phyloP scores from a whole-genome alignment of 2,113 vertebrate genomes.

The Fulica atra region DNA sequence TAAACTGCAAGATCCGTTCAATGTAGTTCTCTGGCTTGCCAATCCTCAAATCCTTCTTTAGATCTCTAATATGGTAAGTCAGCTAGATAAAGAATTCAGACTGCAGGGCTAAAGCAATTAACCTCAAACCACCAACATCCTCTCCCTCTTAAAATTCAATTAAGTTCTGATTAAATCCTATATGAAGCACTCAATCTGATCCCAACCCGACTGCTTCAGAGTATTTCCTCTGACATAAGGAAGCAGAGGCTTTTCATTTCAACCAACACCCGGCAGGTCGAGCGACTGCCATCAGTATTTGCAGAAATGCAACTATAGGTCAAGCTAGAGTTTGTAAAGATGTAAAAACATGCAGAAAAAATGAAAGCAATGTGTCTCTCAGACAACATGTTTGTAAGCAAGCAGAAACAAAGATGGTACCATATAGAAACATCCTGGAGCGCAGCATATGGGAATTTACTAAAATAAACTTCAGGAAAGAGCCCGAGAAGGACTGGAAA shows the following conservation, averaged over 20 bases:
- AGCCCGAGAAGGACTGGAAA: neutral
- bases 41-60: slow-evolving; percentile 6
- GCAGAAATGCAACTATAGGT: neutral
- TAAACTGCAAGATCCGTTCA: neutral
- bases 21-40: neutral
- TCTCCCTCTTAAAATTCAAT: slow-evolving; percentile 15
- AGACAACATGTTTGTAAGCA: neutral
- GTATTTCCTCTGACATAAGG: neutral
- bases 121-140: neutral
- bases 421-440: neutral
- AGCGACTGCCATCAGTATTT: neutral
- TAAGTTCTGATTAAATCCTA: slow-evolving; percentile 21
- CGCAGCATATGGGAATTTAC: neutral
- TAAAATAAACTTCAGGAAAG: neutral
- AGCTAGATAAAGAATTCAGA: slow-evolving; percentile 17
- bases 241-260: neutral
- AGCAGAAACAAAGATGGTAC: neutral
- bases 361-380: neutral
- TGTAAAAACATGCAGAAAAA: neutral
- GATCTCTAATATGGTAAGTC: neutral
- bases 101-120: slow-evolving; percentile 24
- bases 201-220: neutral
- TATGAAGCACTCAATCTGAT: neutral
- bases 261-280: neutral
- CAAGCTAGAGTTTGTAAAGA: neutral